phyloP scores from a whole-genome alignment of 2,888 invertebrate species.

The Scaptomyza tumidula region DNA sequence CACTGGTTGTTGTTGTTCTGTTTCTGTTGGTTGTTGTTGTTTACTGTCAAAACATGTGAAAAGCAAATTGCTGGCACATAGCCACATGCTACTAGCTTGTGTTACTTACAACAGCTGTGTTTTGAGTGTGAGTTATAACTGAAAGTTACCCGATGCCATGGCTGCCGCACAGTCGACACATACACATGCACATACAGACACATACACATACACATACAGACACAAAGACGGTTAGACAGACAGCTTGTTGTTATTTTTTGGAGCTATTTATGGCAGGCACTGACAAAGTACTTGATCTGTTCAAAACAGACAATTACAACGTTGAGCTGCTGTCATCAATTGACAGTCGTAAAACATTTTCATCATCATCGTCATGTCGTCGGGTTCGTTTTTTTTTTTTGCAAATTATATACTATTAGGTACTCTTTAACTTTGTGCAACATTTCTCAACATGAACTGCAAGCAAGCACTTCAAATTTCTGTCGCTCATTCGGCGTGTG shows the following conservation, averaged over 20 bases:
- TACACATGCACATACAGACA: too few species aligned
- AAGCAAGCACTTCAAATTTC: background rate
- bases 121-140: conserved; percentile 1
- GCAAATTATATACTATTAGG: background rate
- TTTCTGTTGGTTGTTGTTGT: conserved; percentile 1
- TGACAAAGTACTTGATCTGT: conserved; percentile 15
- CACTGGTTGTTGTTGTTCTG: conserved; percentile 3
- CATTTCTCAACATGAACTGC: background rate
- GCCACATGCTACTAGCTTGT: conserved; percentile 1
- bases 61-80: conserved; percentile 16
- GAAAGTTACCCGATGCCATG: background rate
- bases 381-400: background rate
- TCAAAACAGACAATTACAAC: conserved; percentile 19
- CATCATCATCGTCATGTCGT: background rate
- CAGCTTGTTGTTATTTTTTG: conserved; percentile 9
- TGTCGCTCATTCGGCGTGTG: background rate
- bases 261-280: conserved; percentile 10
- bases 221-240: background rate
- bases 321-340: conserved; percentile 14
- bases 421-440: background rate
- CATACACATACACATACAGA: too few species aligned
- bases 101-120: conserved; percentile 6
- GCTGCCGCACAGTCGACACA: too few species aligned
- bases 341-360: conserved; percentile 4
- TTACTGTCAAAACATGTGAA: conserved; percentile 22